Percentiles rank a stretch among this genome's conserved stretches.
Conservation (phyloP, 2,797 vertebrate species). For the Podarcis lilfordi region DNA sequence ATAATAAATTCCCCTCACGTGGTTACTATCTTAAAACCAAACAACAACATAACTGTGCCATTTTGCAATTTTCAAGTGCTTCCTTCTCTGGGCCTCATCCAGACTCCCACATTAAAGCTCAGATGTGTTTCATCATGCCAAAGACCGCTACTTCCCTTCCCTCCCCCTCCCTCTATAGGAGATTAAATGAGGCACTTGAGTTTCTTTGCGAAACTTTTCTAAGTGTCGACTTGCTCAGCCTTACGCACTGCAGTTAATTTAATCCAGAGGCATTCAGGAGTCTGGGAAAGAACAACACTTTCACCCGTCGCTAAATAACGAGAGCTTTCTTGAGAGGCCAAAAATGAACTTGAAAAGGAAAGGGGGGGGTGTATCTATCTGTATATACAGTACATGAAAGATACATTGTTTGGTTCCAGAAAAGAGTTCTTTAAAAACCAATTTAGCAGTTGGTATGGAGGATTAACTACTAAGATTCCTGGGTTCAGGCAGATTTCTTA, state of each 20-base stretch:
- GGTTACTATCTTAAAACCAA: slow-evolving; percentile 52
- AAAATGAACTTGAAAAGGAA: slow-evolving; percentile 42
- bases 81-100: slow-evolving; percentile 48
- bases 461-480: neutral
- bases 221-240: slow-evolving; percentile 16
- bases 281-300: slow-evolving; percentile 38
- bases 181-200: slow-evolving; percentile 34
- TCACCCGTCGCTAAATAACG: slow-evolving; percentile 8
- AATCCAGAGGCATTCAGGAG: slow-evolving; percentile 38
- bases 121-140: slow-evolving; percentile 33
- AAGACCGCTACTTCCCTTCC: slow-evolving; percentile 22
- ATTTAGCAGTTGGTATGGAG: slow-evolving; percentile 8
- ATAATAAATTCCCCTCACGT: slow-evolving; percentile 11
- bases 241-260: slow-evolving; percentile 33
- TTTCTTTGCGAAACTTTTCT: slow-evolving; percentile 22
- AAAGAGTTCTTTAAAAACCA: slow-evolving; percentile 8
- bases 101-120: slow-evolving; percentile 47
- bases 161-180: slow-evolving; percentile 24
- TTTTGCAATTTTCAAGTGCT: slow-evolving; percentile 57
- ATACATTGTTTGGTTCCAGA: slow-evolving; percentile 7
- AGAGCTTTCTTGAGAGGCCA: slow-evolving; percentile 42
- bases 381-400: slow-evolving; percentile 26
- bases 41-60: slow-evolving; percentile 49
- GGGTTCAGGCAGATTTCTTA: slow-evolving; percentile 3
- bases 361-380: slow-evolving; percentile 5